phyloP scores from a whole-genome alignment of 2,888 invertebrate species.

The Orthonevra nobilis region DNA sequence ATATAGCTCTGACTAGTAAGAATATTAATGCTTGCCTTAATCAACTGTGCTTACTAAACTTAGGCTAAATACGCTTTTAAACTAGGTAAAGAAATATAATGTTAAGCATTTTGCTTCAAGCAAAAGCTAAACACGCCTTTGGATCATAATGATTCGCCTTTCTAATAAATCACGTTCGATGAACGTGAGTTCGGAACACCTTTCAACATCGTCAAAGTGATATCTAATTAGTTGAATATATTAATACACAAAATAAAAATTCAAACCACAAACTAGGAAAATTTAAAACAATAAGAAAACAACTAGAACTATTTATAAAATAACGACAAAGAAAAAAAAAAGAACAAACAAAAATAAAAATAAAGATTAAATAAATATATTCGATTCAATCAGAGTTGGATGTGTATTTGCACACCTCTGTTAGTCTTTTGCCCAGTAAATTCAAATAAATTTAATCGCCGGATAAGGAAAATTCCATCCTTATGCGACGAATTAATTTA shows the following conservation, averaged over 20 bases:
- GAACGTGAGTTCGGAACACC: slow-evolving; percentile 70
- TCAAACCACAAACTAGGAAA: slow-evolving; percentile 59
- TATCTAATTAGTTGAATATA: slow-evolving; percentile 78
- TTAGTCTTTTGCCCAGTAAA: slow-evolving; percentile 76
- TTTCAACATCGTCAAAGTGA: slow-evolving; percentile 72
- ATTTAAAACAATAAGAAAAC: slow-evolving; percentile 58
- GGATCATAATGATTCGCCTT: slow-evolving; percentile 1
- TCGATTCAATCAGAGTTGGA: slow-evolving; percentile 78
- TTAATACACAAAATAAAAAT: slow-evolving; percentile 75
- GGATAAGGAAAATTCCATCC: slow-evolving; percentile 75
- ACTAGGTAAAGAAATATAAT: slow-evolving; percentile 49
- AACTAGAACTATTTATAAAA: slow-evolving; percentile 56
- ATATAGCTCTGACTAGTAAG: neutral
- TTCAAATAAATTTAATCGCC: slow-evolving; percentile 75
- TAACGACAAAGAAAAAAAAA: slow-evolving; percentile 43
- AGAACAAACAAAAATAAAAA: slow-evolving; percentile 70
- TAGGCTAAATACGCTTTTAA: slow-evolving; percentile 72
- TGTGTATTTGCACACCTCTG: slow-evolving; percentile 79
- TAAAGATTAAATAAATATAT: slow-evolving; percentile 67
- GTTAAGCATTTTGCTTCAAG: slow-evolving; percentile 65
- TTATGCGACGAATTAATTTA: slow-evolving; percentile 76
- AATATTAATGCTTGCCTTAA: slow-evolving; percentile 17
- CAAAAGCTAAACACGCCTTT: slow-evolving; percentile 40
- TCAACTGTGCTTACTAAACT: slow-evolving; percentile 26
- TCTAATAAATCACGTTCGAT: slow-evolving; percentile 60